These are phyloP conservation scores for Oophaga pumilio DNA, from an alignment of 2,113 vertebrate genomes.

Conservation along the genomic window DNA sequence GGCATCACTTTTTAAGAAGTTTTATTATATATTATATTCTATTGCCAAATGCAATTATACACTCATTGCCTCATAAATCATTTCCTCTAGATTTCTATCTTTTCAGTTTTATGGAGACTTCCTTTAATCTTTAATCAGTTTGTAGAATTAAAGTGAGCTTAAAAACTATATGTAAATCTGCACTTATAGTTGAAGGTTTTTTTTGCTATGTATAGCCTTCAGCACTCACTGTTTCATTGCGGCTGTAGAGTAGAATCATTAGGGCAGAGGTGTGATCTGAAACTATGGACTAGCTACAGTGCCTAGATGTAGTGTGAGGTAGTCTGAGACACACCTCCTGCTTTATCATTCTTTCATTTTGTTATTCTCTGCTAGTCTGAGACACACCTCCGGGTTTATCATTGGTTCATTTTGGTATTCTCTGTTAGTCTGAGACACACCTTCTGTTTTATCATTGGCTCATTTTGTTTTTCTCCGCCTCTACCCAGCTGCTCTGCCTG, in stretches of 20 bases:
- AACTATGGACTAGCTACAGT: not conserved
- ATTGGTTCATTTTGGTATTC: not conserved
- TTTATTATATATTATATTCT: not conserved
- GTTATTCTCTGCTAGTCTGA: not conserved
- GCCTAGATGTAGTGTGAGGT: not conserved
- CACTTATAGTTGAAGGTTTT: not conserved
- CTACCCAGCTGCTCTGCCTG: too few relatives aligned
- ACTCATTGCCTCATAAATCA: not conserved
- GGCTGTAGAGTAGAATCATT: not conserved
- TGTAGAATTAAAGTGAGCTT: not conserved
- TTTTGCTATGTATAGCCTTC: not conserved
- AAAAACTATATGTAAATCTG: not conserved
- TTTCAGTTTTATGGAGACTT: not conserved
- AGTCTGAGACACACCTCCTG: not conserved
- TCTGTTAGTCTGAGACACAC: too few relatives aligned
- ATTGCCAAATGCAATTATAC: not conserved
- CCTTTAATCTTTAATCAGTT: not conserved
- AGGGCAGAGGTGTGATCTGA: not conserved
- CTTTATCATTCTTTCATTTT: not conserved
- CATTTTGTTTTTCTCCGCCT: not conserved
- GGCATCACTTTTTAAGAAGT: not conserved
- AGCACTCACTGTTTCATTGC: not conserved
- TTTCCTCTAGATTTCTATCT: not conserved
- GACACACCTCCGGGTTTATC: not conserved
- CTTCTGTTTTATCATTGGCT: too few relatives aligned